Conservation (phyloP, 2,113 vertebrate species). For the Halcyon senegalensis region DNA sequence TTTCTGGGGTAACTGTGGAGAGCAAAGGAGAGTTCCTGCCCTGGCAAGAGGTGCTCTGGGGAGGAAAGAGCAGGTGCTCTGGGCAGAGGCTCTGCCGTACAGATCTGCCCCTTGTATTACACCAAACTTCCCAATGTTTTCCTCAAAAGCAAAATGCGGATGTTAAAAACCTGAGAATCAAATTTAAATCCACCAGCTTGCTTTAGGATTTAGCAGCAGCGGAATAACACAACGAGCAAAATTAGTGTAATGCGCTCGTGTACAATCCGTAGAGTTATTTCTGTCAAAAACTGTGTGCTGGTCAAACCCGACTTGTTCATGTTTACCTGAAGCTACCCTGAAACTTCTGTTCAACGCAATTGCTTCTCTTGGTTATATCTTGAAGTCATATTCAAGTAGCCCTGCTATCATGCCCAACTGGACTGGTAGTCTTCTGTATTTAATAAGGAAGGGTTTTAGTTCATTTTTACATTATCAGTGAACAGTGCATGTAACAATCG, state of each 20-base stretch:
- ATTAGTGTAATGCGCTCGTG: background rate
- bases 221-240: background rate
- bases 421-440: background rate
- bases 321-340: background rate
- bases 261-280: background rate
- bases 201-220: background rate
- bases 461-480: background rate
- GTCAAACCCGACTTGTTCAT: background rate
- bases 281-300: background rate
- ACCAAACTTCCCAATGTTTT: rapidly evolving
- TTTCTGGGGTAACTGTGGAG: background rate
- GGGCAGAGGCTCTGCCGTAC: background rate
- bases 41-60: background rate
- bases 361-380: background rate
- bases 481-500: background rate
- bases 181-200: background rate
- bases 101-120: background rate
- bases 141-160: background rate
- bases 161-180: background rate
- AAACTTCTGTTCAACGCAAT: background rate
- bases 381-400: background rate
- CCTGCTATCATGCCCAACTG: background rate
- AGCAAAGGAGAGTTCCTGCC: background rate
- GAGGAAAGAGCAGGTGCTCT: background rate
- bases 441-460: background rate